Percentiles rank a stretch among this genome's conserved stretches.
These are phyloP conservation scores for Brachionus plicatilis DNA, from an alignment of 1,140 invertebrate genomes.

Conservation along the genomic window DNA sequence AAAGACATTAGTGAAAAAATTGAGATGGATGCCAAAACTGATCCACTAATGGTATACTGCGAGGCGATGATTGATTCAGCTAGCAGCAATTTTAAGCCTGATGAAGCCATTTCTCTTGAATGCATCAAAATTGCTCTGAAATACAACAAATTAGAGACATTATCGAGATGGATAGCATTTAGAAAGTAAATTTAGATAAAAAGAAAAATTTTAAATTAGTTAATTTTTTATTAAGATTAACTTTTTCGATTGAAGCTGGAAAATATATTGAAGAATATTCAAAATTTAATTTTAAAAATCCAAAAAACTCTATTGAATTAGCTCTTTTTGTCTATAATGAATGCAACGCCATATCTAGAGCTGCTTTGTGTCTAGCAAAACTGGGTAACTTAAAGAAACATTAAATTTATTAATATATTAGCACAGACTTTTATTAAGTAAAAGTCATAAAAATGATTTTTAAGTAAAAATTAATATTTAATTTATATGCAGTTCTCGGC, in stretches of 20 bases:
- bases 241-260: constrained; percentile 9
- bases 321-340: constrained; percentile 15
- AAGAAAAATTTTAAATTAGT: not conserved
- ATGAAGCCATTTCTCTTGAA: constrained; percentile 49
- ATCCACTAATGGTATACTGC: constrained; percentile 51
- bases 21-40: constrained; percentile 42
- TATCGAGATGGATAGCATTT: constrained; percentile 54
- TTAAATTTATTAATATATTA: too few relatives aligned
- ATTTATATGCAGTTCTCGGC: too few relatives aligned
- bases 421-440: too few relatives aligned
- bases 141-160: constrained; percentile 51
- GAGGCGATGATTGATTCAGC: constrained; percentile 54
- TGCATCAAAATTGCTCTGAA: constrained; percentile 51
- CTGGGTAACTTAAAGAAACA: not conserved
- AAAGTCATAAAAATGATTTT: too few relatives aligned
- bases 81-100: constrained; percentile 47
- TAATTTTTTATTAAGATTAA: constrained; percentile 1
- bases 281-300: not conserved
- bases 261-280: constrained; percentile 6
- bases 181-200: constrained; percentile 46
- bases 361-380: not conserved
- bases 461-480: too few relatives aligned
- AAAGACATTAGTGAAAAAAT: constrained; percentile 46
- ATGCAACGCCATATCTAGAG: not conserved
- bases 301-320: constrained; percentile 4